These are phyloP conservation scores for Cheilosia urbana DNA, from an alignment of 2,888 invertebrate genomes.

Conservation along the genomic window DNA sequence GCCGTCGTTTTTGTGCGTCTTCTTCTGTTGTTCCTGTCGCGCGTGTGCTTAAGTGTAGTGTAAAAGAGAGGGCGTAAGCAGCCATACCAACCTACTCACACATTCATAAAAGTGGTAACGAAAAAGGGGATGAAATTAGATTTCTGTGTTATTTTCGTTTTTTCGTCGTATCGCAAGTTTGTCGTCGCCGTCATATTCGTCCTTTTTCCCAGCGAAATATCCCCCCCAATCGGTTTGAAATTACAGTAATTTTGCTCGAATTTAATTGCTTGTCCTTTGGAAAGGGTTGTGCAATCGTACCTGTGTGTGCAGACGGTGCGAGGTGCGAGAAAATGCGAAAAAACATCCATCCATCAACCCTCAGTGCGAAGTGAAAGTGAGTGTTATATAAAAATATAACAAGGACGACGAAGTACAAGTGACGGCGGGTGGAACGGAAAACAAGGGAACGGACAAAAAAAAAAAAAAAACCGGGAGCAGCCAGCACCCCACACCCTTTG, in stretches of 20 bases:
- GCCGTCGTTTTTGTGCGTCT: constrained; percentile 39
- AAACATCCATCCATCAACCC: constrained; percentile 55
- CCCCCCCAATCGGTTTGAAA: constrained; percentile 48
- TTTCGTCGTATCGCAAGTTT: constrained; percentile 54
- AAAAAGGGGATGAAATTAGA: constrained; percentile 70
- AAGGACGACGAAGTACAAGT: constrained; percentile 51
- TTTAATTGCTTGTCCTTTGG: constrained; percentile 33
- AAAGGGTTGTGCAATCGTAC: constrained; percentile 30
- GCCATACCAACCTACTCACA: constrained; percentile 16
- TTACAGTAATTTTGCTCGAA: constrained; percentile 36
- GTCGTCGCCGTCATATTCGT: constrained; percentile 46
- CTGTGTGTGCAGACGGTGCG: constrained; percentile 49
- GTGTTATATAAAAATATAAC: constrained; percentile 73
- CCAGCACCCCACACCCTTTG: constrained; percentile 20
- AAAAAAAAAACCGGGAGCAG: constrained; percentile 50
- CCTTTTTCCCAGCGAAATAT: constrained; percentile 43
- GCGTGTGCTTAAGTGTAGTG: constrained; percentile 32
- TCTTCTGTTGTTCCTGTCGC: constrained; percentile 38
- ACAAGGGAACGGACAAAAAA: not conserved
- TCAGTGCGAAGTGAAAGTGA: constrained; percentile 73
- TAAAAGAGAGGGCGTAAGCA: constrained; percentile 40
- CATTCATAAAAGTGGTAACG: constrained; percentile 12
- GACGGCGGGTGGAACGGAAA: constrained; percentile 33
- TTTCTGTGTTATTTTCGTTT: constrained; percentile 64
- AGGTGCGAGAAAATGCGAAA: constrained; percentile 67